A percentile compares a stretch with the other conserved stretches of the same genome.
Evolutionary conservation across 2,797 vertebrate genomes (phyloP).

Genomic region (Emys orbicularis): DNA sequence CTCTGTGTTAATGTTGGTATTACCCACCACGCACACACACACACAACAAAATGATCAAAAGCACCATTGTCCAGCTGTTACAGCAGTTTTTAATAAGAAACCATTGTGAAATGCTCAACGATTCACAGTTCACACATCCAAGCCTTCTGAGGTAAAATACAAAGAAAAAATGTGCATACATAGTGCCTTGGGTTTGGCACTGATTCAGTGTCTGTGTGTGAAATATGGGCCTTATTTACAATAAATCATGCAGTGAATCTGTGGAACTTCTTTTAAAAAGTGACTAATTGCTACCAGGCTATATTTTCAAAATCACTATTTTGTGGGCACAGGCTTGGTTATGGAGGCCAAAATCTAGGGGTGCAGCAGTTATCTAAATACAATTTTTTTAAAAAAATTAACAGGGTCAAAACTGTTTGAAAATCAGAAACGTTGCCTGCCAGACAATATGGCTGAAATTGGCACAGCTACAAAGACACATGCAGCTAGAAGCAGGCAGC

Average conservation of each 20-base stretch:
- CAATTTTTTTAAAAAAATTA: background rate
- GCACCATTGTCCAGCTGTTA: background rate
- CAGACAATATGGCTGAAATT: conserved; percentile 27
- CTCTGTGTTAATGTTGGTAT: conserved; percentile 18
- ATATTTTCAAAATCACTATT: conserved; percentile 10
- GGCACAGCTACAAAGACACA: conserved; percentile 33
- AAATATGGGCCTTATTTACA: conserved; percentile 18
- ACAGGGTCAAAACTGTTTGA: conserved; percentile 1
- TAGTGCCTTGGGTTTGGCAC: background rate
- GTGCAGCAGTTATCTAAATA: conserved; percentile 44
- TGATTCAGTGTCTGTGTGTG: background rate
- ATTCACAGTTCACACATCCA: background rate
- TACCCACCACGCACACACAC: background rate
- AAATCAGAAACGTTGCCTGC: background rate
- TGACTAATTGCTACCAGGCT: conserved; percentile 19
- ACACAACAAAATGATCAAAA: conserved; percentile 18
- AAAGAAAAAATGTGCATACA: background rate
- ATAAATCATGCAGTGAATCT: conserved; percentile 6
- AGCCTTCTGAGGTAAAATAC: background rate
- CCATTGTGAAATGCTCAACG: background rate
- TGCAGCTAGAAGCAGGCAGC: conserved; percentile 20
- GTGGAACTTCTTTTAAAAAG: conserved; percentile 17
- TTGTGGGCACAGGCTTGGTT: background rate
- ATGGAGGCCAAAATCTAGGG: background rate
- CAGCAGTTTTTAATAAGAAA: background rate